Percentiles rank a stretch among this genome's conserved stretches.
These are phyloP conservation scores for Drosophila dives DNA, from an alignment of 2,888 invertebrate genomes.

Conservation along the genomic window DNA sequence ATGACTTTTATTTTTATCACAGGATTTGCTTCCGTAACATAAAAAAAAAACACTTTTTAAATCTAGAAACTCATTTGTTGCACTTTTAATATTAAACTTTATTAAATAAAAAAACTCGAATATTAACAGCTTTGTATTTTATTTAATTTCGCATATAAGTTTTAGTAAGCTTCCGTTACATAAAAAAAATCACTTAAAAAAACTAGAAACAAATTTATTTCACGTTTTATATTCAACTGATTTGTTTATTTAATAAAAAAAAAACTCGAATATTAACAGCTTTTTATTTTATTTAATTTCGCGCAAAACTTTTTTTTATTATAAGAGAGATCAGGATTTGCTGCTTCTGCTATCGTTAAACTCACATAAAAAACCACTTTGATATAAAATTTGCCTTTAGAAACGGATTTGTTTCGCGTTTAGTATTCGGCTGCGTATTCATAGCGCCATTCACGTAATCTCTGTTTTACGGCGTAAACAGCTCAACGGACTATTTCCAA, in stretches of 20 bases:
- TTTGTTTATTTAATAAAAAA: too few relatives aligned
- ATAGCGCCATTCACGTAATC: slow-evolving; percentile 42
- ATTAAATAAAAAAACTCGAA: background rate
- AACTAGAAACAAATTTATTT: slow-evolving; percentile 85
- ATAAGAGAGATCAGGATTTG: slow-evolving; percentile 40
- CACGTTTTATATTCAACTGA: background rate
- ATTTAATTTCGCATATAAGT: background rate
- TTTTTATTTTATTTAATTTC: background rate
- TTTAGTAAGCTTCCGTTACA: background rate
- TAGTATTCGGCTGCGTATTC: slow-evolving; percentile 64
- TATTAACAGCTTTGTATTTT: background rate
- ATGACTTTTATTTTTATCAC: too few relatives aligned
- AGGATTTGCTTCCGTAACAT: too few relatives aligned
- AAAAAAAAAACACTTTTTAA: too few relatives aligned
- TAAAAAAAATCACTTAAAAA: slow-evolving; percentile 86
- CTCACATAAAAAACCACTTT: slow-evolving; percentile 89
- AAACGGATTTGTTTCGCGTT: slow-evolving; percentile 87
- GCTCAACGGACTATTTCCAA: slow-evolving; percentile 22
- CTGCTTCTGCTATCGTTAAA: slow-evolving; percentile 59
- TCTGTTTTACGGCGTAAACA: slow-evolving; percentile 5
- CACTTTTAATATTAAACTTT: too few relatives aligned
- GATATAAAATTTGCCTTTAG: slow-evolving; percentile 88
- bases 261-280: background rate
- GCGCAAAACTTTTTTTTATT: background rate
- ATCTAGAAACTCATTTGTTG: too few relatives aligned